Conservation (phyloP, 2,797 vertebrate species). For the Ctenochaetus hawaiiensis region DNA sequence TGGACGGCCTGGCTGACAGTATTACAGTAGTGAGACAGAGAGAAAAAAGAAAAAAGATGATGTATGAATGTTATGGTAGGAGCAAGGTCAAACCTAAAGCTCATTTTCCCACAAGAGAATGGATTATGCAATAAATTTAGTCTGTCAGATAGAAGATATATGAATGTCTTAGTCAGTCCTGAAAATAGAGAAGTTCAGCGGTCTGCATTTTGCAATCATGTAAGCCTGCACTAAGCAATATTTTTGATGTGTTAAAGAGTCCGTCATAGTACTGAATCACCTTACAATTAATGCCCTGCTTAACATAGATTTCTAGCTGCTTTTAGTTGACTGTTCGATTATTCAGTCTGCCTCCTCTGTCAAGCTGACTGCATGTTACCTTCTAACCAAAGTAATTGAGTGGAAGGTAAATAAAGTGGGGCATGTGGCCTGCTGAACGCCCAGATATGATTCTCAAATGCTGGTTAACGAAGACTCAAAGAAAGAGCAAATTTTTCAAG, state of each 20-base stretch:
- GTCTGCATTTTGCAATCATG: constrained; percentile 41
- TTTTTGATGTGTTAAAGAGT: constrained; percentile 17
- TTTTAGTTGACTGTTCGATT: constrained; percentile 10
- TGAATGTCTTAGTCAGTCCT: constrained; percentile 22
- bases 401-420: background rate
- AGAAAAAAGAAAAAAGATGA: background rate
- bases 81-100: constrained; percentile 11
- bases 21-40: constrained; percentile 31
- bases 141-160: constrained; percentile 2
- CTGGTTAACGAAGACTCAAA: constrained; percentile 8
- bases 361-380: background rate
- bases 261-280: background rate
- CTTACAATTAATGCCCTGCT: constrained; percentile 12
- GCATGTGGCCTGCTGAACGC: background rate
- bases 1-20: constrained; percentile 61
- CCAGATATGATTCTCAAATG: constrained; percentile 24
- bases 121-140: constrained; percentile 47
- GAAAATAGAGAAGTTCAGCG: constrained; percentile 1
- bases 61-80: constrained; percentile 6
- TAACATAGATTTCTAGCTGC: background rate
- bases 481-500: constrained; percentile 11
- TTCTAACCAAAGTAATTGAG: constrained; percentile 18
- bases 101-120: constrained; percentile 1
- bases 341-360: background rate
- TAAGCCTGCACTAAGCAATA: constrained; percentile 42